Evolutionary conservation across 2,888 invertebrate species (phyloP).

Genomic region (Philaethria dido): DNA sequence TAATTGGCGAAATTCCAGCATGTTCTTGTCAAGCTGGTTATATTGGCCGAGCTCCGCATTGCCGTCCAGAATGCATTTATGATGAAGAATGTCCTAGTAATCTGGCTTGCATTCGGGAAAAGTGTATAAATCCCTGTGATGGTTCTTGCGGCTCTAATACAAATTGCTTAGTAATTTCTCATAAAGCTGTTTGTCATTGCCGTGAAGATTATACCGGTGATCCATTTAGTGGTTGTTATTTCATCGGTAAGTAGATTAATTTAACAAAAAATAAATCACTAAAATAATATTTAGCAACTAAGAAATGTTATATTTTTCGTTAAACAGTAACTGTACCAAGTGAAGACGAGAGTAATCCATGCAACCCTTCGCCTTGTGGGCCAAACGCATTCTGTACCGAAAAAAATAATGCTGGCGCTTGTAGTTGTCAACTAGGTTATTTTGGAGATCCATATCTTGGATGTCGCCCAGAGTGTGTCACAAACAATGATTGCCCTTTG

Average conservation of each 20-base stretch:
- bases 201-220: conserved; percentile 91
- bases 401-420: conserved; percentile 92
- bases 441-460: conserved; percentile 94
- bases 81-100: conserved; percentile 93
- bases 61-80: conserved; percentile 93
- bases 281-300: too few species aligned
- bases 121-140: conserved; percentile 92
- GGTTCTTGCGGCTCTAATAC: conserved; percentile 93
- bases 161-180: conserved; percentile 91
- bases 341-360: conserved; percentile 88
- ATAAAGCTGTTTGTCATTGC: conserved; percentile 93
- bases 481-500: conserved; percentile 90
- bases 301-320: neutral
- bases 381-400: conserved; percentile 93
- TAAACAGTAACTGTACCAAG: conserved; percentile 82
- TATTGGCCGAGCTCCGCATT: conserved; percentile 92
- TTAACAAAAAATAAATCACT: neutral
- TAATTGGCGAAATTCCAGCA: conserved; percentile 89
- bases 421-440: conserved; percentile 91
- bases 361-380: conserved; percentile 94
- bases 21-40: conserved; percentile 92
- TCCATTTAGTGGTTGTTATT: conserved; percentile 90
- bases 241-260: conserved; percentile 65
- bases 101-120: conserved; percentile 91
- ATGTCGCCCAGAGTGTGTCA: conserved; percentile 93